These are phyloP conservation scores for Onthophagus taurus DNA, from an alignment of 1,140 invertebrate species.

Conservation along the genomic window DNA sequence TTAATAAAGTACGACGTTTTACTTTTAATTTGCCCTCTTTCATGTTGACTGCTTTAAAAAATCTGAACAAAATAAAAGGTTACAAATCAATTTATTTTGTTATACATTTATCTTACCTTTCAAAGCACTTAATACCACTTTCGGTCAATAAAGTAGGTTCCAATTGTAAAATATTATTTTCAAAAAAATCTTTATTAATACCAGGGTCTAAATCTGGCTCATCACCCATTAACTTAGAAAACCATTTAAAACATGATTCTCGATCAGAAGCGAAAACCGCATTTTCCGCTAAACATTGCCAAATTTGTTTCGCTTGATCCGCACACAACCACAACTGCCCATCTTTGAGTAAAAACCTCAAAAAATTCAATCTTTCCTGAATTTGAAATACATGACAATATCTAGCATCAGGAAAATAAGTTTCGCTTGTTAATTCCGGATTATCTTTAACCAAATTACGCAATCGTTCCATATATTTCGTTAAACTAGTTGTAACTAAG, in stretches of 20 bases:
- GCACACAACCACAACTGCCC: conserved; percentile 93
- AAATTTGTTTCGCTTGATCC: conserved; percentile 94
- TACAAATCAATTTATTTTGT: too few relatives aligned
- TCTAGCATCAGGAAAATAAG: conserved; percentile 76
- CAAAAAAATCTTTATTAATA: conserved; percentile 94
- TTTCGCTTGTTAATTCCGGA: conserved; percentile 68
- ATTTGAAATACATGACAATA: conserved; percentile 91
- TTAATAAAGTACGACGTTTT: conserved; percentile 70
- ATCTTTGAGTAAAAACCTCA: conserved; percentile 82
- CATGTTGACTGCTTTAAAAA: conserved; percentile 94
- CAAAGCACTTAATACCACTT: conserved; percentile 90
- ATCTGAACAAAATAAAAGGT: too few relatives aligned
- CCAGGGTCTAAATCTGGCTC: conserved; percentile 95
- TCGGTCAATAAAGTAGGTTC: conserved; percentile 88
- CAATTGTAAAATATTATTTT: conserved; percentile 87
- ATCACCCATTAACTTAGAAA: conserved; percentile 96
- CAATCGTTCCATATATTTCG: conserved; percentile 83
- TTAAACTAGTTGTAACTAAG: conserved; percentile 87
- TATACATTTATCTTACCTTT: too few relatives aligned
- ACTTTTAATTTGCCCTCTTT: conserved; percentile 88
- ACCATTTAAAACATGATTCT: conserved; percentile 97
- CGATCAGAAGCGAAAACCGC: conserved; percentile 86
- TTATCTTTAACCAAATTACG: conserved; percentile 60
- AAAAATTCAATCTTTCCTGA: conserved; percentile 87
- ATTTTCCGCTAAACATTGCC: conserved; percentile 90